Percentiles rank a stretch among this genome's conserved stretches.
Evolutionary conservation across 2,888 invertebrate species (phyloP).

Genomic region (Drosophila colorata): DNA sequence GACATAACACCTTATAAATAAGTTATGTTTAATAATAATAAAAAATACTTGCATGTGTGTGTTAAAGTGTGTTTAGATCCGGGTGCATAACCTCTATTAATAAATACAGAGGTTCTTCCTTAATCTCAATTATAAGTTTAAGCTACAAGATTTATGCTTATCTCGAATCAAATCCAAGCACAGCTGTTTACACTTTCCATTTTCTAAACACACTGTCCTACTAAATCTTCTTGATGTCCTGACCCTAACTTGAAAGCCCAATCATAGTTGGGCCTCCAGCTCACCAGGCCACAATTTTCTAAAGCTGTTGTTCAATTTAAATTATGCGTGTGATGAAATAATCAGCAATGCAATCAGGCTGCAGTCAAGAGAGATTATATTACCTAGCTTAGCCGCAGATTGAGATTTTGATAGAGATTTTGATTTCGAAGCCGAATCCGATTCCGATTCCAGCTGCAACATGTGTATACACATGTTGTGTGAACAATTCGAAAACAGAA

Average conservation of each 20-base stretch:
- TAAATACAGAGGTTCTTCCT: background rate
- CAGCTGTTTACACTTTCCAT: slow-evolving; percentile 55
- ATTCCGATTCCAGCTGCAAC: slow-evolving; percentile 57
- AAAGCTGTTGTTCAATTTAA: slow-evolving; percentile 65
- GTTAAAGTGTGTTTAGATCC: too few species aligned
- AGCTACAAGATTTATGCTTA: background rate
- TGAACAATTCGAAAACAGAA: slow-evolving; percentile 69
- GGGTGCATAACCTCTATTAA: too few species aligned
- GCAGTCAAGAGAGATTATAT: slow-evolving; percentile 60
- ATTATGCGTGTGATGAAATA: slow-evolving; percentile 79
- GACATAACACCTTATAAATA: too few species aligned
- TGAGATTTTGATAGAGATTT: slow-evolving; percentile 48
- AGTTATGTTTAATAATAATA: too few species aligned
- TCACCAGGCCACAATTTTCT: slow-evolving; percentile 37
- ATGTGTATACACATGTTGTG: slow-evolving; percentile 71
- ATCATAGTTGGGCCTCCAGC: slow-evolving; percentile 55
- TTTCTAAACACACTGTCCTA: slow-evolving; percentile 26
- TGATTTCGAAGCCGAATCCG: slow-evolving; percentile 34
- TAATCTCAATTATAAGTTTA: background rate
- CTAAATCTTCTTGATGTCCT: slow-evolving; percentile 6
- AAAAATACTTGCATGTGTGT: too few species aligned
- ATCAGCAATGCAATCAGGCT: slow-evolving; percentile 77
- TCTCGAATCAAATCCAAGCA: background rate
- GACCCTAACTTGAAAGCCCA: slow-evolving; percentile 51
- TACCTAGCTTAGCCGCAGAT: slow-evolving; percentile 51